Base-by-base conservation (phyloP, 2,888 invertebrate genomes). In the Tiliacea aurago region DNA sequence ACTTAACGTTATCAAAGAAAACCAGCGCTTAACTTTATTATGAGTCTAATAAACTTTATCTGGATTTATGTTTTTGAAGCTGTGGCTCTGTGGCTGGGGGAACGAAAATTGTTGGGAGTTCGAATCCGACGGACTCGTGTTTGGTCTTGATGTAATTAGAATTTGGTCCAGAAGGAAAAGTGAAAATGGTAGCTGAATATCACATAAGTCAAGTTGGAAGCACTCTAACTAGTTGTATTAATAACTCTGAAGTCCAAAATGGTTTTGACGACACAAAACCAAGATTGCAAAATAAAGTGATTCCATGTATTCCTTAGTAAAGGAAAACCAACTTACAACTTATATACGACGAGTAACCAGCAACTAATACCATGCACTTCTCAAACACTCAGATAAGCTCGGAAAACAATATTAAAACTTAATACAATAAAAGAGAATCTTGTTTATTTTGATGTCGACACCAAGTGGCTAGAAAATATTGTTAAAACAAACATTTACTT, bases 391-490 rank as follows among this genome's bases (percentile, higher is more conserved):
- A 86, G 88, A 89, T 90, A 81, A 81, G 79, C 65, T 69, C 28
- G 58, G 51, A 76, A 80, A 76, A 83, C 70, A 83, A 83, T 79
- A 83, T 62, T 80, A 86, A 84, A 83, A 78, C 69, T 71, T 92
- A 90, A 90, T 78, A 83, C 73, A 76, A 69, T 80, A 83, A 83
- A 82, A 81, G 84, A 84, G 71, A 91, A 92, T 93, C 90, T 90
- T 95, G 92, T 95, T 95, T 95, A 93, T 93, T 93, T 91, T 94
- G 94, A 94, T 95, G 95, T 95, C 94, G 93, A 95, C 95, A 95
- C 93, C 88, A 89, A 95, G 95, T 94, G 93, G 90, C 90, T 90
- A 91, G 93, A 93, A 94, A 95, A 95, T 95, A 95, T 95, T 95
- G 93, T 95, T 92, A 86, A 90, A 90, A 90, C 93, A 92, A 96